A percentile compares a stretch with the other conserved stretches of the same genome.
Evolutionary conservation across 2,113 vertebrate genomes (phyloP).

Genomic region (Acrocephalus arundinaceus): DNA sequence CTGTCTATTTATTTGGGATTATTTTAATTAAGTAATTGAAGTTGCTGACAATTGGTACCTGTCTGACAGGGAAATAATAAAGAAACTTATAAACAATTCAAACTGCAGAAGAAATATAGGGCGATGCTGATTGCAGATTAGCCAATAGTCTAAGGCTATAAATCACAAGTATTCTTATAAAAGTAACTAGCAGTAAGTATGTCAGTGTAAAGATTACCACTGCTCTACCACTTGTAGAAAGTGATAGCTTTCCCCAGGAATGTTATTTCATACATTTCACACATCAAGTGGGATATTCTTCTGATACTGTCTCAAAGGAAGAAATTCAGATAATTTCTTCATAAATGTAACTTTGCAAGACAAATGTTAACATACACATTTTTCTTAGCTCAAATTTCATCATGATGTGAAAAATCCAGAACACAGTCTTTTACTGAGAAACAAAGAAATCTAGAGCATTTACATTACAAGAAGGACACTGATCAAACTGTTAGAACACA

Average conservation of each 20-base stretch:
- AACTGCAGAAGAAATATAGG: background rate
- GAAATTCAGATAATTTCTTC: background rate
- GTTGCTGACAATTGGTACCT: background rate
- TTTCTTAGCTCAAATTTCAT: background rate
- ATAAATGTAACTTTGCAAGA: background rate
- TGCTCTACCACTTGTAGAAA: background rate
- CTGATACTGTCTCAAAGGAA: background rate
- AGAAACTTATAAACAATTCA: background rate
- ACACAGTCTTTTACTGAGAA: background rate
- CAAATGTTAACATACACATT: background rate
- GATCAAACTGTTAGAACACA: background rate
- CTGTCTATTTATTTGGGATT: background rate
- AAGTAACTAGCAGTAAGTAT: background rate
- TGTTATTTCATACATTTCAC: background rate
- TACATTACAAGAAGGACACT: background rate
- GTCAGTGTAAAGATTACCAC: background rate
- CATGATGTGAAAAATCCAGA: rapidly evolving
- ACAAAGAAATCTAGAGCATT: background rate
- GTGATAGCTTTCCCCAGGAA: background rate
- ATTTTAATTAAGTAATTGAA: background rate
- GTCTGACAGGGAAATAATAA: background rate
- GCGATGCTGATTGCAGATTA: background rate
- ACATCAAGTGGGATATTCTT: background rate
- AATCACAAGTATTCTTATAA: background rate
- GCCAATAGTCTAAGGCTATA: background rate